Percentiles rank a stretch among this genome's conserved stretches.
Evolutionary conservation across 2,113 vertebrate genomes (phyloP).

Genomic region (Ammospiza caudacuta): DNA sequence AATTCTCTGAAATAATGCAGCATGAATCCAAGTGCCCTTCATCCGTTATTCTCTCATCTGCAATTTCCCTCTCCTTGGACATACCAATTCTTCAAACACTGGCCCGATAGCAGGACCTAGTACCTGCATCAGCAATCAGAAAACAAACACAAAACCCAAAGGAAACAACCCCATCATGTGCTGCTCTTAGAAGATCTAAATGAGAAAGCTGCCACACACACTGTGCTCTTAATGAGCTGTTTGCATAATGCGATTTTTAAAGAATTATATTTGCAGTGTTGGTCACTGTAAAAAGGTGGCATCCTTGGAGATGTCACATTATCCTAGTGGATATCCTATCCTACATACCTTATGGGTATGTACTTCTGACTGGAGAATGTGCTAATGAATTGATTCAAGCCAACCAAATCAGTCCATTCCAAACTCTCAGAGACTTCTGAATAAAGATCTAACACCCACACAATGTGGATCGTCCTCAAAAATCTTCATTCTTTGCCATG

Average conservation of each 20-base stretch:
- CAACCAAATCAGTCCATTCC: not conserved
- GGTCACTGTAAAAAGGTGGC: not conserved
- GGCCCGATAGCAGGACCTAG: not conserved
- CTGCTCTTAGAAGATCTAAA: not conserved
- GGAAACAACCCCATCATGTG: not conserved
- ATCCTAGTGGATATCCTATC: not conserved
- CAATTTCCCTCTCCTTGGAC: not conserved
- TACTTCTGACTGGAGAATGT: not conserved
- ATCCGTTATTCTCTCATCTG: not conserved
- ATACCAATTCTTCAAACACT: not conserved
- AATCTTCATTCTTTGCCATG: not conserved
- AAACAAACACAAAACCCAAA: not conserved
- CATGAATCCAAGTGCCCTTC: not conserved
- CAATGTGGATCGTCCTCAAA: not conserved
- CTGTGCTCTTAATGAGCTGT: not conserved
- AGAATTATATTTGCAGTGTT: not conserved
- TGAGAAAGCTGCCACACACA: not conserved
- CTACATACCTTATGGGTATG: not conserved
- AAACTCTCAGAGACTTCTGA: not conserved
- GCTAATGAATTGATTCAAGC: not conserved
- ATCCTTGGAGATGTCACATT: not conserved
- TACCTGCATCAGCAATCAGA: not conserved
- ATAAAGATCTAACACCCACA: not conserved
- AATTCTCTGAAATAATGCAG: not conserved
- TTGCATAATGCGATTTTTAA: not conserved